These are phyloP conservation scores for Proteles cristata DNA, from an alignment of 2,113 vertebrate species.

Conservation along the genomic window DNA sequence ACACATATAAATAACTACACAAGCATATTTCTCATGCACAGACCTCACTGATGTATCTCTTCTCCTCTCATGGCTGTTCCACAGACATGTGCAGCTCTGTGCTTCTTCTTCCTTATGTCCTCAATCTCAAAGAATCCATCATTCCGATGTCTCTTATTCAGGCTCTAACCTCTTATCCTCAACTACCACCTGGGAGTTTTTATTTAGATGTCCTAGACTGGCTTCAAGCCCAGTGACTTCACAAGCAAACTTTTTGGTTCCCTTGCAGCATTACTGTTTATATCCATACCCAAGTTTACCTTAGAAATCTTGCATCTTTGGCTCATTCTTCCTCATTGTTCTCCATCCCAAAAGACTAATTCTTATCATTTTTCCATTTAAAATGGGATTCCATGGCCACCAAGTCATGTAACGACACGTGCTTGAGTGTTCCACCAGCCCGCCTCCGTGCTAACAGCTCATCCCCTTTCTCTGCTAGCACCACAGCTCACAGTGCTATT, in stretches of 20 bases:
- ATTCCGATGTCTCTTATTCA: background rate
- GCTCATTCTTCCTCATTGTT: background rate
- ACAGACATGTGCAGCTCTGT: background rate
- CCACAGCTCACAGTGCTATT: accelerated
- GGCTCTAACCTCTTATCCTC: slow-evolving; percentile 15
- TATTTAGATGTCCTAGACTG: background rate
- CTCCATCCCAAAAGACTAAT: background rate
- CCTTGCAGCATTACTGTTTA: background rate
- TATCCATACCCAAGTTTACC: background rate
- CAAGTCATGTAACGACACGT: background rate
- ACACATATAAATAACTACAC: background rate
- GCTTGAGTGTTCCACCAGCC: background rate
- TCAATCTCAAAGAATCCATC: background rate
- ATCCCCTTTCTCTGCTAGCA: background rate
- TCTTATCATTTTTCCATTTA: background rate
- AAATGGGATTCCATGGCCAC: background rate
- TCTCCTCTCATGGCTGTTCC: background rate
- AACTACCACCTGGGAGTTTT: background rate
- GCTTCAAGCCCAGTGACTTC: background rate
- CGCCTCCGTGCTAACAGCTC: background rate
- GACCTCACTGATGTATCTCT: background rate
- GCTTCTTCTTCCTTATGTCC: background rate
- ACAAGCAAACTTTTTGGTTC: background rate
- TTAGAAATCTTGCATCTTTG: background rate
- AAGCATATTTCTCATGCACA: too few relatives aligned